Conservation (phyloP, 2,797 vertebrate genomes). For the Sebastes kiyomatsui region DNA sequence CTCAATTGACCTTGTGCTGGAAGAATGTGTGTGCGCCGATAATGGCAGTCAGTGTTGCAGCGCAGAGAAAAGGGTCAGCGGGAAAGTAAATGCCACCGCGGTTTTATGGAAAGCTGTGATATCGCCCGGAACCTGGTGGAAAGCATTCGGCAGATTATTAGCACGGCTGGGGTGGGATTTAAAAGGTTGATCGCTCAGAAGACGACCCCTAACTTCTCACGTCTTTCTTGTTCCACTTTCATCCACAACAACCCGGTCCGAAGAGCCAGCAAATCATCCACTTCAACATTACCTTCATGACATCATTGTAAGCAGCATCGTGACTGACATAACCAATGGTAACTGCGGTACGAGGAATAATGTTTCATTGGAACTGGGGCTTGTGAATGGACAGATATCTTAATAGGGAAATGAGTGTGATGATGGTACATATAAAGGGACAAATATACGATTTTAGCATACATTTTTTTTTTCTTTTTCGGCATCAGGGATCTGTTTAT, state of each 20-base stretch:
- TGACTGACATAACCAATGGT: conserved; percentile 15
- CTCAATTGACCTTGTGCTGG: conserved; percentile 59
- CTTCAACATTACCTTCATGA: conserved; percentile 5
- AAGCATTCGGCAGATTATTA: conserved; percentile 43
- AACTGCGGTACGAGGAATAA: not conserved
- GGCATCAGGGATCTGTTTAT: conserved; percentile 52
- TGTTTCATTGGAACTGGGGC: not conserved
- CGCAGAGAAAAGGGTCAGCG: conserved; percentile 27
- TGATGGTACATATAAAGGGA: not conserved
- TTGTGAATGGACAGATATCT: conserved; percentile 9
- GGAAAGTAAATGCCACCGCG: conserved; percentile 59
- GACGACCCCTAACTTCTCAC: conserved; percentile 32
- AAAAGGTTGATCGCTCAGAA: conserved; percentile 43
- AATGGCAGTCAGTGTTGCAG: conserved; percentile 40
- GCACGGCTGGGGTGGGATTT: conserved; percentile 20
- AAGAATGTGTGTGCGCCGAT: conserved; percentile 27
- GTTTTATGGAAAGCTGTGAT: conserved; percentile 38
- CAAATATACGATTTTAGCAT: not conserved
- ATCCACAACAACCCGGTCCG: not conserved
- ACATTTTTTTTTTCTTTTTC: conserved; percentile 10
- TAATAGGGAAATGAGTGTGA: not conserved
- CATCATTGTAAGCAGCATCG: conserved; percentile 10
- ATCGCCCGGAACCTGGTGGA: conserved; percentile 26
- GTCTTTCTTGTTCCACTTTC: conserved; percentile 3
- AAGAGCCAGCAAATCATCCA: conserved; percentile 14